Conservation (phyloP, 2,797 vertebrate genomes). For the Neosilurus mollespiculum region DNA sequence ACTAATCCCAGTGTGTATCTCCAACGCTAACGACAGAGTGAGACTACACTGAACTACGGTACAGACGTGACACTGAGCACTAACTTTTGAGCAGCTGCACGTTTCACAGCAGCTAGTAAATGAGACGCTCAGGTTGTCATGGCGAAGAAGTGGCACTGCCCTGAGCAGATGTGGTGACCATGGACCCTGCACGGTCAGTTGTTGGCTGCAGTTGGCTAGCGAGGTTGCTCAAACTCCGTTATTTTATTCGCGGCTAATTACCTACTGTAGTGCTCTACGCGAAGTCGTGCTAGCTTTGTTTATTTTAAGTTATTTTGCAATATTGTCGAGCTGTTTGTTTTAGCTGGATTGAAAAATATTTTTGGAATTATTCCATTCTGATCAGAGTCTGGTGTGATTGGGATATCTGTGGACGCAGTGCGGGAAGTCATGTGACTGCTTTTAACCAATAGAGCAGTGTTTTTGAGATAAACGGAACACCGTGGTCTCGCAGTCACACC, state of each 20-base stretch:
- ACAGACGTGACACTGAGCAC: background rate
- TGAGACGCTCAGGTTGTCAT: background rate
- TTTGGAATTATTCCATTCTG: background rate
- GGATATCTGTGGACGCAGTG: too few species aligned
- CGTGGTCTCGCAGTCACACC: background rate
- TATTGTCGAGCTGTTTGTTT: background rate
- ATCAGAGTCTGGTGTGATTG: background rate
- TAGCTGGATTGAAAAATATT: background rate
- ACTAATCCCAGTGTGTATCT: background rate
- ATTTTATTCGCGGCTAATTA: background rate
- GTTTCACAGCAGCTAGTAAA: background rate
- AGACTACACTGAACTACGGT: background rate
- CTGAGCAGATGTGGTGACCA: background rate
- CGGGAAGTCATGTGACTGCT: slow-evolving; percentile 1
- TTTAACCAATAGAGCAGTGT: background rate
- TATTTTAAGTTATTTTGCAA: background rate
- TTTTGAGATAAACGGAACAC: background rate
- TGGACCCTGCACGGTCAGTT: too few species aligned
- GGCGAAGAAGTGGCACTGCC: background rate
- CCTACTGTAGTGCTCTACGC: background rate
- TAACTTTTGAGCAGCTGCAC: background rate
- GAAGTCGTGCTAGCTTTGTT: background rate
- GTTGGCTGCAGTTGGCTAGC: background rate
- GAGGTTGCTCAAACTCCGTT: background rate
- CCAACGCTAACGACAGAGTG: background rate